Conservation (phyloP, 2,888 invertebrate species). For the Venustoraphidia nigricollis region DNA sequence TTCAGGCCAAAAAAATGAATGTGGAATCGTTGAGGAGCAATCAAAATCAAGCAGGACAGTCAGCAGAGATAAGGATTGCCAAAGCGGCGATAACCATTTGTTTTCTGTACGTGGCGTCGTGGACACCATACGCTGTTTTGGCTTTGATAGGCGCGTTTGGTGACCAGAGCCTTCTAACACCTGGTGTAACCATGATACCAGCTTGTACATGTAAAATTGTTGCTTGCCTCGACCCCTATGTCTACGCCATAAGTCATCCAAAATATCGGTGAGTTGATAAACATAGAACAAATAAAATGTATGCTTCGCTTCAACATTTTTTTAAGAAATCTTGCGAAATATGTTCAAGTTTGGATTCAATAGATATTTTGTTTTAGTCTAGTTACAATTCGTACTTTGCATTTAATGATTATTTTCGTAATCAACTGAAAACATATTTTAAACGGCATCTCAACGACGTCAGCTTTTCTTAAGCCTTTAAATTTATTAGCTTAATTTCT, state of each 20-base stretch:
- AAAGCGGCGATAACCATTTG: constrained; percentile 80
- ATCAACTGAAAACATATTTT: no score
- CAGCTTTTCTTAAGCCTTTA: no score
- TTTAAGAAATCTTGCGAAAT: no score
- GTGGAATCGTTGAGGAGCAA: constrained; percentile 67
- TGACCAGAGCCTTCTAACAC: constrained; percentile 53
- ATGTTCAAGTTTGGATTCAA: no score
- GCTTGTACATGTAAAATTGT: constrained; percentile 76
- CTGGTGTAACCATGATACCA: constrained; percentile 72
- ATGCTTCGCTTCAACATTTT: no score
- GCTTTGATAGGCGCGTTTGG: constrained; percentile 74
- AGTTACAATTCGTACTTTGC: no score
- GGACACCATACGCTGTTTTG: constrained; percentile 80
- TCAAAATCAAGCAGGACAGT: constrained; percentile 46
- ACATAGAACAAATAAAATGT: no score
- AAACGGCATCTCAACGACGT: no score
- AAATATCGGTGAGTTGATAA: constrained; percentile 46
- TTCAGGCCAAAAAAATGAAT: constrained; percentile 77
- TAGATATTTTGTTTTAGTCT: no score
- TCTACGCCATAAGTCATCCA: constrained; percentile 84
- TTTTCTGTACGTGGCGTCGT: constrained; percentile 70
- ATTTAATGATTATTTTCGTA: no score
- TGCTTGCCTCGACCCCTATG: constrained; percentile 83
- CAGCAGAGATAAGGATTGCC: constrained; percentile 72
- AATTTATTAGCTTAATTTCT: no score